These are phyloP conservation scores for Parochlus steinenii DNA, from an alignment of 2,888 invertebrate species.

Conservation along the genomic window DNA sequence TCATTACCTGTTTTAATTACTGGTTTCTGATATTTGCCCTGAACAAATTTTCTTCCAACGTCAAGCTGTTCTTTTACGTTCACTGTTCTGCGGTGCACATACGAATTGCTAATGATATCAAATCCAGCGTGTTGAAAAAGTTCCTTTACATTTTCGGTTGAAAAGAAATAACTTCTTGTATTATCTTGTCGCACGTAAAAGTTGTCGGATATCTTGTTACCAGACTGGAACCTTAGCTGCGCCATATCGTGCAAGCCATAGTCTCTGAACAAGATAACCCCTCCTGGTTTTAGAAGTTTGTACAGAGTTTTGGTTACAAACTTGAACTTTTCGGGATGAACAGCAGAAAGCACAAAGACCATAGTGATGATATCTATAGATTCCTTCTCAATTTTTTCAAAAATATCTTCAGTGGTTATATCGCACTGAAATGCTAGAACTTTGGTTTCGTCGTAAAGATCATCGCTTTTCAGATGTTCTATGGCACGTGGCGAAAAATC, in stretches of 20 bases:
- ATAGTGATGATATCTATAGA: constrained; percentile 68
- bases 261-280: constrained; percentile 73
- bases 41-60: constrained; percentile 84
- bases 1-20: constrained; percentile 5
- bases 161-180: constrained; percentile 76
- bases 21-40: constrained; percentile 61
- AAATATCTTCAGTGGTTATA: constrained; percentile 52
- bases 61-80: constrained; percentile 85
- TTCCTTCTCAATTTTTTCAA: constrained; percentile 32
- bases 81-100: constrained; percentile 74
- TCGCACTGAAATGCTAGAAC: constrained; percentile 75
- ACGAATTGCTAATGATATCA: constrained; percentile 47
- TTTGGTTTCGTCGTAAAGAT: constrained; percentile 42
- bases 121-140: constrained; percentile 58
- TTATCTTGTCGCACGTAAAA: constrained; percentile 96
- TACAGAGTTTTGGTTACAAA: constrained; percentile 45
- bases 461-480: constrained; percentile 58
- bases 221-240: constrained; percentile 82
- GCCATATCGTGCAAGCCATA: constrained; percentile 95
- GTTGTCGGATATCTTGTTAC: constrained; percentile 80
- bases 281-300: constrained; percentile 51
- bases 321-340: constrained; percentile 71
- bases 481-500: constrained; percentile 87
- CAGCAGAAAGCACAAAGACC: constrained; percentile 90
- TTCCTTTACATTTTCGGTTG: constrained; percentile 46